Conservation (phyloP, 2,113 vertebrate species). For the Podarcis muralis region DNA sequence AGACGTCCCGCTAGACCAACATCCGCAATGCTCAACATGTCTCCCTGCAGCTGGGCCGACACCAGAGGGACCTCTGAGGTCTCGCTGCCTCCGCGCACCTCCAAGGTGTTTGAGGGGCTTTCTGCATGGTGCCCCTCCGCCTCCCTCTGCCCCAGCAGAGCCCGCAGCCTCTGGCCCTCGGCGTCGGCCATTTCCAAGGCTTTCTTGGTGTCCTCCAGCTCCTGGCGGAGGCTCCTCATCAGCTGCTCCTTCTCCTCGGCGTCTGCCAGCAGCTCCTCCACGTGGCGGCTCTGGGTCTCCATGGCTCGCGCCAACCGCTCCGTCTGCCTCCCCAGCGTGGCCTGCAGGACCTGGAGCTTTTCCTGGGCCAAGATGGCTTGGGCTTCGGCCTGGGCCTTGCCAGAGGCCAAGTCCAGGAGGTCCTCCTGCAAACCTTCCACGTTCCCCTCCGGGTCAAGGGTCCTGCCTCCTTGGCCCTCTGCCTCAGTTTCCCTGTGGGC, state of each 20-base stretch:
- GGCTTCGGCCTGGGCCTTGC: constrained; percentile 64
- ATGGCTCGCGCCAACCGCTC: constrained; percentile 78
- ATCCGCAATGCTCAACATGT: too few species aligned
- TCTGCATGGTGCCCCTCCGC: background rate
- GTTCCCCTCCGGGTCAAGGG: background rate
- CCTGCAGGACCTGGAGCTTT: constrained; percentile 78
- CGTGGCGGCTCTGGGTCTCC: constrained; percentile 80
- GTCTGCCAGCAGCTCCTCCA: constrained; percentile 75
- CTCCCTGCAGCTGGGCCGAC: background rate
- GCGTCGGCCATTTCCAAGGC: background rate
- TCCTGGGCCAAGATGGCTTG: constrained; percentile 65
- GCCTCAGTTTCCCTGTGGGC: background rate
- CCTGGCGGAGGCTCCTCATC: constrained; percentile 45
- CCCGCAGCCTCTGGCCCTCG: background rate
- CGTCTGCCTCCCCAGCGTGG: constrained; percentile 78
- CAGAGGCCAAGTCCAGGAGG: constrained; percentile 21
- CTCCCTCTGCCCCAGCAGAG: background rate
- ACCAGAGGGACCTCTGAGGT: background rate
- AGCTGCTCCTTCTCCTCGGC: constrained; percentile 76
- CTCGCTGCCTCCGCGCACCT: background rate
- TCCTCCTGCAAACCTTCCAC: background rate
- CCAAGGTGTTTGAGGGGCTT: background rate
- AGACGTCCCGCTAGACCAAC: background rate
- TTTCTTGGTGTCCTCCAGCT: background rate
- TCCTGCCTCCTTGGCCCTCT: background rate